Evolutionary conservation across 92 coral and sea anemone genomes (phyloP), one percentile per base, ranked within the genome.

Genomic region (Phenganax subtilis): DNA sequence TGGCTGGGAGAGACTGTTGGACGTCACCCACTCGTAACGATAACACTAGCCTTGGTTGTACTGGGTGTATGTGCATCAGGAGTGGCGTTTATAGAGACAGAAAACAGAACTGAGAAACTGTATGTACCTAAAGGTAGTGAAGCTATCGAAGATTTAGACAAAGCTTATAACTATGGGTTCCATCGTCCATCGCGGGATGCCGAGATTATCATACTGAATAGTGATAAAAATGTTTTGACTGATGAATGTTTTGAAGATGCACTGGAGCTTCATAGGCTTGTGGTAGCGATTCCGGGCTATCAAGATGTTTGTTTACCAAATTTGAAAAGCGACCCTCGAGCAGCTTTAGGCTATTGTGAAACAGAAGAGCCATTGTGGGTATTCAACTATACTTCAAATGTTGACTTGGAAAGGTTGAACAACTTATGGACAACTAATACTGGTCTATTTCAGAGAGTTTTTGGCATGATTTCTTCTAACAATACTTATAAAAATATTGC

Each of bases 61-160:
- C 14, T 77, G 55, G 93, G 90, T 6, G 25, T 85, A 52, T 91
- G 90, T 60, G 81, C 97, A 25, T 82, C 92, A 65, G 97, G 98
- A 12, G 88, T 93, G 30, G 87, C 76, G 3, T 91, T 96, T 91
- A 68, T 90, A 69, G 70, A 81, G 55, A n/a, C 85, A 47, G 97
- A 91, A 84, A 93, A 85, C 82, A 88, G 94, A 81, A 89, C 92
- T 3, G 91, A 84, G 37, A 91, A 91, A 57, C 82, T 93, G 9
- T 93, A 91, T 75, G 86, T 93, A 5, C 98, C 98, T 0, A 93
- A 93, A 80, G 72, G 81, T 55, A 93, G 98, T 84, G 84, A 87
- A 64, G 86, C 97, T 70, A 82, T 87, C 77, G 80, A 84, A 54
- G 90, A 93, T 68, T 53, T 93, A 27, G 27, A 90, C 28, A 85